Evolutionary conservation across 2,888 invertebrate genomes (phyloP), one percentile per base, ranked within the genome.

Genomic region (Acleris literana): DNA sequence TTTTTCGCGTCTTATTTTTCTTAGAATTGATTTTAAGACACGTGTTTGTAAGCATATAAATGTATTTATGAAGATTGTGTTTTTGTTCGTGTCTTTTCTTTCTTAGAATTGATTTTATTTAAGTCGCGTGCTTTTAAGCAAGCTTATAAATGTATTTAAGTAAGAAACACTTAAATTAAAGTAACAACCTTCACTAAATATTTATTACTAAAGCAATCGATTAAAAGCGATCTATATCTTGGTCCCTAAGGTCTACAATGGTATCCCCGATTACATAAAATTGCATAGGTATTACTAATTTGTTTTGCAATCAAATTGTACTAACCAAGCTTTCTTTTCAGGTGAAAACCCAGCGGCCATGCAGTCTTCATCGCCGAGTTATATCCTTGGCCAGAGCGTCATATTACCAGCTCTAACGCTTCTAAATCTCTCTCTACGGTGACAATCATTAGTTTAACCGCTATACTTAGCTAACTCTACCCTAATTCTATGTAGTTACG

Each of bases 321-420:
- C 39, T 39, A 39, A 39, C 13, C 0, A 13, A 13, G 13, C 13
- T 73, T 80, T 81, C 80, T 81, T 87, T 84, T 57, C 93, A 95
- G 96, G 96, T 85, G 96, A 96, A 87, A 96, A 96, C 86, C 96
- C 96, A 66, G 96, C 96, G 22, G 96, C 96, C 11, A 96, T 96
- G 96, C 96, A 96, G 76, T 92, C 92, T 0, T 94, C 94, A 74
- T 94, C 94, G 64, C 86, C 91, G 1, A 91, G 87, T 51, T 88
- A 82, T 74, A 69, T 63, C 56, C 76, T 79, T 64, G 74, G 84
- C 68, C 79, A 79, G 63, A 76, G 74, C 60, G 72, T 84, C 64
- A 67, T 89, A 68, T 76, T 86, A 75, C 80, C 82, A 25, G 64
- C 79, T 16, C 69, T 88, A 52, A 80, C 79, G 4, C 69, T 74